Base-by-base conservation (phyloP, 2,888 invertebrate genomes). In the Monopis laevigella region DNA sequence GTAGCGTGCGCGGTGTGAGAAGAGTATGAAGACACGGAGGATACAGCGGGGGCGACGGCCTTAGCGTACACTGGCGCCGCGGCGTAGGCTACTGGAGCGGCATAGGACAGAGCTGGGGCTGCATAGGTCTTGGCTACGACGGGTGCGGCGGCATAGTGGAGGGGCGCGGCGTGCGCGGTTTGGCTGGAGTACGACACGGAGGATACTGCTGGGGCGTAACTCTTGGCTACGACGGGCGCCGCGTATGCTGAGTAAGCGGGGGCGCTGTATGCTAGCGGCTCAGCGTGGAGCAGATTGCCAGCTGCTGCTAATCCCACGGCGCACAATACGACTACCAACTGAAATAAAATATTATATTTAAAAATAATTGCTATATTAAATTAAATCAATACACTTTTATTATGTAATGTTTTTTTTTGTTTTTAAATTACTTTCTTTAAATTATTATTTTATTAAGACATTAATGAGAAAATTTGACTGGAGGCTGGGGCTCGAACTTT, bases 301-400 rank as follows among this genome's bases (percentile, higher is more conserved):
- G 55, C 49, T 2, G 66, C 61, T 11, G 62, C 55, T 50, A 65
- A 54, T 18, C 65, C 51, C 18, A 86, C 65, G 48, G 78, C 65
- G 55, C 85, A 75, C 61, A 78, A 72, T 51, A 87, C 62, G 44
- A 83, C 65, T 54, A 86, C 55, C 51, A 84, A 65, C 83, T 71
- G 66, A 16, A 62, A 66, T 42, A 8, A 21, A 8, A n/a, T n/a
- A n/a, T n/a, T n/a, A n/a, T n/a, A n/a, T n/a, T n/a, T n/a, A n/a
- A n/a, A n/a, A n/a, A n/a, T n/a, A n/a, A n/a, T n/a, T n/a, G n/a
- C n/a, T n/a, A n/a, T n/a, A n/a, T n/a, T n/a, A n/a, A n/a, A n/a
- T n/a, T n/a, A n/a, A n/a, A n/a, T n/a, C n/a, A n/a, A n/a, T n/a
- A n/a, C n/a, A n/a, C n/a, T n/a, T n/a, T n/a, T n/a, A n/a, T n/a